These are phyloP conservation scores for Drosophila mauritiana DNA, from an alignment of 1,140 invertebrate species.

Conservation along the genomic window DNA sequence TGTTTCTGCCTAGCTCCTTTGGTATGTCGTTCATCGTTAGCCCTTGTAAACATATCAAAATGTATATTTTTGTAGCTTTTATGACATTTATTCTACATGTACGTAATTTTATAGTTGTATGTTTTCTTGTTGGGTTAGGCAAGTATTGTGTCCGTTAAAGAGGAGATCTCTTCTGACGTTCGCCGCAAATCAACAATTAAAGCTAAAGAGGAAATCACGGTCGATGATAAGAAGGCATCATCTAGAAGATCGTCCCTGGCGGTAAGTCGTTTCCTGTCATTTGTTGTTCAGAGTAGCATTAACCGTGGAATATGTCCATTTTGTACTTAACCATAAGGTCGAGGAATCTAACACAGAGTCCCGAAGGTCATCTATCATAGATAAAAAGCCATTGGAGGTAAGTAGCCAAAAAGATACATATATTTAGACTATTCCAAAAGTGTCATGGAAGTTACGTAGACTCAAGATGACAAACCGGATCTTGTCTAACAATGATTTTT, in stretches of 20 bases:
- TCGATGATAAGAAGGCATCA: conserved; percentile 82
- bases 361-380: conserved; percentile 87
- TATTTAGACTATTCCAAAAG: not conserved
- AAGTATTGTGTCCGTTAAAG: conserved; percentile 68
- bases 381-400: conserved; percentile 87
- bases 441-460: not conserved
- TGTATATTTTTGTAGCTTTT: not conserved
- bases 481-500: not conserved
- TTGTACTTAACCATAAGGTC: conserved; percentile 39
- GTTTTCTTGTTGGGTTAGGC: conserved; percentile 44
- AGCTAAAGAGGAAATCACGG: conserved; percentile 64
- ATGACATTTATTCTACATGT: not conserved
- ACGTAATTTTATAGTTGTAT: conserved; percentile 6
- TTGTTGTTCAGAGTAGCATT: not conserved
- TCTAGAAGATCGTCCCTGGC: conserved; percentile 67
- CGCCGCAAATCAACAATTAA: conserved; percentile 67
- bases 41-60: too few species aligned
- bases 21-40: too few species aligned
- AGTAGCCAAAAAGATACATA: conserved; percentile 18
- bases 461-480: too few species aligned
- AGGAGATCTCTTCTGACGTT: conserved; percentile 55
- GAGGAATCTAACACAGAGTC: conserved; percentile 88
- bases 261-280: conserved; percentile 47
- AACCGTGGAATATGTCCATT: not conserved
- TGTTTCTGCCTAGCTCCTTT: too few species aligned